Evolutionary conservation across 2,888 invertebrate genomes (phyloP), one percentile per base, ranked within the genome.

Genomic region (Augochlorella aurata): DNA sequence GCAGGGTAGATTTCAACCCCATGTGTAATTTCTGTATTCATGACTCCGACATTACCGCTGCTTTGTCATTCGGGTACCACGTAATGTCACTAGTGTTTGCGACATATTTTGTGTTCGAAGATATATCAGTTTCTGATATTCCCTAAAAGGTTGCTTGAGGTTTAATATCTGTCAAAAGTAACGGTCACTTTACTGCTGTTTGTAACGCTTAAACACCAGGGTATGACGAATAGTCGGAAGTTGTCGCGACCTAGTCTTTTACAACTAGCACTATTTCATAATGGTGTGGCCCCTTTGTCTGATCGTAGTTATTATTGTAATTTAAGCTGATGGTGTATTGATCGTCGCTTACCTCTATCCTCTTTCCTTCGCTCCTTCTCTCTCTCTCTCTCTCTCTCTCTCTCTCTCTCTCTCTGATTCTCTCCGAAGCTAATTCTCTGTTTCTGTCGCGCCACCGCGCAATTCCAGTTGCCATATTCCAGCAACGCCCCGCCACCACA

Each of bases 291-390:
- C 82, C 82, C 88, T 87, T 89, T 86, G 88, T 89, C 85, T 83
- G 84, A 79, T 81, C 86, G 72, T 74, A 87, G 86, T 88, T 89
- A 87, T 91, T 90, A 91, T 91, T 90, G 89, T 90, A 90, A 89
- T 90, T 90, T 89, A 88, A 90, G 88, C 89, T 89, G 89, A 90
- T 91, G 90, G 87, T 83, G 89, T 88, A 90, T 92, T 89, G 90
- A 91, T 91, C 89, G 88, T 81, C 84, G 85, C 81, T 83, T 83
- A 84, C 84, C 81, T 84, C 82, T 79, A 79, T 82, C 38, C 73
- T 74, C 63, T 69, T 58, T 58, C 58, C 58, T 16, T 10, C 69
- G 45, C 47, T 29, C 66, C 24, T 50, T 49, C 70, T 79, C 63
- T 65, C 49, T 45, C 70, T 61, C 71, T 58, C 74, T 61, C 78